phyloP scores from a whole-genome alignment of 2,113 vertebrate species.

The Oryzias woworae region DNA sequence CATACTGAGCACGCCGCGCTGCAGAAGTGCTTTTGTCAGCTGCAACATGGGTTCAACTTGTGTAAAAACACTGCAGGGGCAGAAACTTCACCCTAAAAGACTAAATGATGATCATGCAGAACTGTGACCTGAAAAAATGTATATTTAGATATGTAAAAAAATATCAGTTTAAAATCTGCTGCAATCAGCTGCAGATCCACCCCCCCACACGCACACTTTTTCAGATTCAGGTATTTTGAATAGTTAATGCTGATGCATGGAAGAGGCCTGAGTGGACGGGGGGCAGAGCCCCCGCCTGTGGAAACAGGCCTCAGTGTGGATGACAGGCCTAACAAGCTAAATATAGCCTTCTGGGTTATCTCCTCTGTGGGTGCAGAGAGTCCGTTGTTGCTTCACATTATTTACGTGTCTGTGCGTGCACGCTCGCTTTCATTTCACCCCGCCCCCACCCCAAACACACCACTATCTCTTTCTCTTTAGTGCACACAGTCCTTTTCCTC shows the following conservation, averaged over 20 bases:
- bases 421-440: slow-evolving; percentile 42
- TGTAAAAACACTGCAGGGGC: not conserved
- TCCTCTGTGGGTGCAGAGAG: slow-evolving; percentile 71
- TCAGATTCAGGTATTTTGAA: slow-evolving; percentile 36
- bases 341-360: slow-evolving; percentile 81
- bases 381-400: slow-evolving; percentile 79
- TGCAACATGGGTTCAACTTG: no score
- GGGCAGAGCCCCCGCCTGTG: slow-evolving; percentile 64
- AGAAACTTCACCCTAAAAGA: no score
- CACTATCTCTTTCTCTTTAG: slow-evolving; percentile 46
- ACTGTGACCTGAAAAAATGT: no score
- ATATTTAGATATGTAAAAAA: not conserved
- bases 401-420: slow-evolving; percentile 80
- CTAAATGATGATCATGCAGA: no score
- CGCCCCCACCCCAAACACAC: slow-evolving; percentile 48
- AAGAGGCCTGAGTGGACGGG: slow-evolving; percentile 56
- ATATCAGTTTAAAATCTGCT: not conserved
- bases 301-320: slow-evolving; percentile 75
- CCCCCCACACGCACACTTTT: slow-evolving; percentile 12
- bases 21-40: no score
- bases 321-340: slow-evolving; percentile 78
- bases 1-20: no score
- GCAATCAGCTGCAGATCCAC: not conserved
- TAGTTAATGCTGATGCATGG: slow-evolving; percentile 59
- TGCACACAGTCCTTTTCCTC: slow-evolving; percentile 29